phyloP scores from a whole-genome alignment of 2,113 vertebrate species.

The Oncorhynchus tshawytscha region DNA sequence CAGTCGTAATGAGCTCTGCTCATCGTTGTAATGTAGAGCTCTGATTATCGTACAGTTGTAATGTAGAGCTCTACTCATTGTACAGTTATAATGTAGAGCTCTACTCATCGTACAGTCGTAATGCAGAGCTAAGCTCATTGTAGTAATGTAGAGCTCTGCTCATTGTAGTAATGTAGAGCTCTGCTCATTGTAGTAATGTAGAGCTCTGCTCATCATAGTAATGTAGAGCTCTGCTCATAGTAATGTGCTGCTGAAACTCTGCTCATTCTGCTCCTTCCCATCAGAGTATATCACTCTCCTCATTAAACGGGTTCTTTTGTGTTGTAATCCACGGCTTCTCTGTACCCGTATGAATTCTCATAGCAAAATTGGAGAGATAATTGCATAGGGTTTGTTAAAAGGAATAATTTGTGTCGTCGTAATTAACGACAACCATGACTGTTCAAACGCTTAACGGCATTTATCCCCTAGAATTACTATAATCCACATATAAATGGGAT shows the following conservation, averaged over 20 bases:
- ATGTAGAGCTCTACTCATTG: no score
- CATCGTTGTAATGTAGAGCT: neutral
- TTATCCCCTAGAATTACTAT: neutral
- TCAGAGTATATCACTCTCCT: conserved; percentile 39
- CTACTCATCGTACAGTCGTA: no score
- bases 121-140: no score
- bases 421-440: conserved; percentile 1
- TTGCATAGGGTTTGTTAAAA: conserved; percentile 17
- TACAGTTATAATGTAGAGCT: no score
- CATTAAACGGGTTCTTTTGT: conserved; percentile 36
- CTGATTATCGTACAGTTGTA: conserved; percentile 30
- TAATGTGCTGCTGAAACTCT: conserved; percentile 6
- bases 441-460: neutral
- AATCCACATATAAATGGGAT: conserved; percentile 16
- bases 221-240: no score
- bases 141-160: no score
- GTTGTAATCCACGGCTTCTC: conserved; percentile 25
- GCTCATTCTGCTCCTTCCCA: conserved; percentile 40
- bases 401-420: conserved; percentile 6
- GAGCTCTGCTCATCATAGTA: conserved; percentile 30
- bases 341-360: conserved; percentile 20
- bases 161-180: no score
- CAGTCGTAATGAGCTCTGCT: no score
- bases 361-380: conserved; percentile 38
- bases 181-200: neutral